These are phyloP conservation scores for Atherix ibis DNA, from an alignment of 2,888 invertebrate genomes.

Conservation along the genomic window DNA sequence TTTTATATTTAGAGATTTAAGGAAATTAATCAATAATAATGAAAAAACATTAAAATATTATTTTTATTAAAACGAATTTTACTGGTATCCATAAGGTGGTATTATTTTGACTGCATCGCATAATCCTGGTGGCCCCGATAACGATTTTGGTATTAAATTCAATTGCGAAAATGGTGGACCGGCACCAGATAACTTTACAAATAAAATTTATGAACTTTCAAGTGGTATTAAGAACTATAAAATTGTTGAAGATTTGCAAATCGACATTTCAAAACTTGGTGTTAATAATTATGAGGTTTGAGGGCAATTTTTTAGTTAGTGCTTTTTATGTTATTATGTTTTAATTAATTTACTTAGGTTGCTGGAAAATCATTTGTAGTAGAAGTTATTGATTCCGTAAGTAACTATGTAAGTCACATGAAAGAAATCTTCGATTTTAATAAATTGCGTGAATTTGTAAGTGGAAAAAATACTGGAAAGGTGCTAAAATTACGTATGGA, in stretches of 20 bases:
- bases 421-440: constrained; percentile 92
- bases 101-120: constrained; percentile 97
- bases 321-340: constrained; percentile 13
- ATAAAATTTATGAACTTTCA: constrained; percentile 71
- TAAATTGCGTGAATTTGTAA: constrained; percentile 55
- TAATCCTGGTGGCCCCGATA: constrained; percentile 94
- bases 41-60: neutral
- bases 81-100: constrained; percentile 46
- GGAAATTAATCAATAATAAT: no score
- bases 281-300: constrained; percentile 39
- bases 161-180: constrained; percentile 97
- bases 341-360: constrained; percentile 38
- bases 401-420: constrained; percentile 80
- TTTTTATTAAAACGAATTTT: no score
- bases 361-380: constrained; percentile 60
- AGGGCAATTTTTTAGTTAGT: constrained; percentile 30
- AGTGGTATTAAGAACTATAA: constrained; percentile 63
- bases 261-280: constrained; percentile 61
- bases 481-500: constrained; percentile 80
- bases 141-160: constrained; percentile 98
- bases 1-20: no score
- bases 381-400: constrained; percentile 80
- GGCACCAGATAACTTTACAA: constrained; percentile 80
- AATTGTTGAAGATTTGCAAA: constrained; percentile 59
- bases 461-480: constrained; percentile 45